These are phyloP conservation scores for Falco concolor DNA, from an alignment of 2,797 vertebrate species.

Conservation along the genomic window DNA sequence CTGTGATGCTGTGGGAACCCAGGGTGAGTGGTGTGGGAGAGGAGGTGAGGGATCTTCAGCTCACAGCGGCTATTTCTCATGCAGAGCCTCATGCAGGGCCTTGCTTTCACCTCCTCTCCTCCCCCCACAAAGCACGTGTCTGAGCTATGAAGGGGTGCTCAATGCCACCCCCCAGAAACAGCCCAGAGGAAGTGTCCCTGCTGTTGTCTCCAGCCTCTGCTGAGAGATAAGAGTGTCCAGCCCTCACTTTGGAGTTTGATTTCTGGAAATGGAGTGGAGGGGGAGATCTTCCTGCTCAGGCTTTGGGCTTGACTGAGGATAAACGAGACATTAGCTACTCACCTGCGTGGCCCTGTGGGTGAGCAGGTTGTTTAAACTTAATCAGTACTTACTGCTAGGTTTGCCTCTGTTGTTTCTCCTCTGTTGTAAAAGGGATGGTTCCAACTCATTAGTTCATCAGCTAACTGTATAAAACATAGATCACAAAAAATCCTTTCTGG, in stretches of 20 bases:
- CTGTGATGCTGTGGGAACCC: neutral
- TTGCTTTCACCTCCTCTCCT: neutral
- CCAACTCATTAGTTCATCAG: neutral
- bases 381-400: neutral
- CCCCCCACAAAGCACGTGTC: accelerated
- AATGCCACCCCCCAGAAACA: neutral
- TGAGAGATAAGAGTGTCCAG: neutral
- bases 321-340: neutral
- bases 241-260: neutral
- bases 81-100: neutral
- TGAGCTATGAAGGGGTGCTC: accelerated
- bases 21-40: neutral
- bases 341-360: accelerated
- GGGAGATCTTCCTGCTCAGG: neutral
- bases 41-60: neutral
- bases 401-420: neutral
- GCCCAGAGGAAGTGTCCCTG: neutral
- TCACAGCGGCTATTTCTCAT: neutral
- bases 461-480: neutral
- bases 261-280: neutral
- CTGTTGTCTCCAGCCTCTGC: neutral
- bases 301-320: neutral
- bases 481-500: neutral
- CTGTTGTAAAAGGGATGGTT: neutral
- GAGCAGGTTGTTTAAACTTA: neutral